Percentiles rank a stretch among this genome's conserved stretches.
These are phyloP conservation scores for Pseudeuparius sepicola DNA, from an alignment of 2,888 invertebrate species.

Conservation along the genomic window DNA sequence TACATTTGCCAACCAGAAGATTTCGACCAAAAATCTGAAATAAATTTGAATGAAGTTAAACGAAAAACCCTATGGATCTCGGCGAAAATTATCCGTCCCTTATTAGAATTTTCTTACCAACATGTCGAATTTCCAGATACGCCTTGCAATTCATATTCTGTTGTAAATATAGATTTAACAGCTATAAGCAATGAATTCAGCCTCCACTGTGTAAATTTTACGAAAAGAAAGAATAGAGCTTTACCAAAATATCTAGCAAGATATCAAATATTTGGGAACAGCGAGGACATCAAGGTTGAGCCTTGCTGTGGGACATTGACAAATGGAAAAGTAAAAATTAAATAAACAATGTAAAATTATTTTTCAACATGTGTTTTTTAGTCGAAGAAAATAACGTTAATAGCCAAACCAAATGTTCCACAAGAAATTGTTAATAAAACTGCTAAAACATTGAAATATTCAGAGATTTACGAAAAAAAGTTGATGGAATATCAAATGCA, in stretches of 20 bases:
- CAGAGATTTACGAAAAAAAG: constrained; percentile 23
- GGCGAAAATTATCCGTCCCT: too few relatives aligned
- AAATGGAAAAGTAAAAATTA: constrained; percentile 22
- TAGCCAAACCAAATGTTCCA: constrained; percentile 21
- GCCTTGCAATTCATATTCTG: constrained; percentile 24
- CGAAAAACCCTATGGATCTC: too few relatives aligned
- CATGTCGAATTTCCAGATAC: constrained; percentile 24
- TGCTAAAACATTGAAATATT: constrained; percentile 23
- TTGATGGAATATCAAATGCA: constrained; percentile 16
- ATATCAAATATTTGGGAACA: constrained; percentile 22
- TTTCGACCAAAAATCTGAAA: too few relatives aligned
- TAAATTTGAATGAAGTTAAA: too few relatives aligned
- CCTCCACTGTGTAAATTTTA: constrained; percentile 11
- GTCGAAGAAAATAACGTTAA: constrained; percentile 21
- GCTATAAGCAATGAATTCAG: constrained; percentile 16
- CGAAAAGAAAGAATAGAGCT: constrained; percentile 14
- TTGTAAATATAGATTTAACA: constrained; percentile 19
- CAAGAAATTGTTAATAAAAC: constrained; percentile 20
- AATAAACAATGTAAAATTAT: too few relatives aligned
- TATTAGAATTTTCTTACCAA: constrained; percentile 25
- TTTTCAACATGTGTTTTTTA: constrained; percentile 18
- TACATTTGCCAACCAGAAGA: too few relatives aligned
- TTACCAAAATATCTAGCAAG: constrained; percentile 18
- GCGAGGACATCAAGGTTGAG: constrained; percentile 22
- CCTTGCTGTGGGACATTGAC: constrained; percentile 25